Conservation (phyloP, 2,888 invertebrate genomes). For the Taenaris catops region DNA sequence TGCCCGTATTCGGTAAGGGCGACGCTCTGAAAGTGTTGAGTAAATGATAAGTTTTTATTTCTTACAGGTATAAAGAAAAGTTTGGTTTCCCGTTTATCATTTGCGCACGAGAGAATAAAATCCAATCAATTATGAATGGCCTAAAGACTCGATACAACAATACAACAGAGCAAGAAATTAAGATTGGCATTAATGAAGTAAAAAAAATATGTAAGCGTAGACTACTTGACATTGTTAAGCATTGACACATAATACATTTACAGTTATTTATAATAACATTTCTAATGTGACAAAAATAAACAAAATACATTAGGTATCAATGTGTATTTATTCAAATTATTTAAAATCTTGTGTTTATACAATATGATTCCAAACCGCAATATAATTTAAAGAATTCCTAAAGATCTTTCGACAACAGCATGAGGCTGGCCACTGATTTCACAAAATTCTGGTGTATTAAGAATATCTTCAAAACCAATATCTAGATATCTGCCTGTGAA, state of each 20-base stretch:
- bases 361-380: slow-evolving; percentile 11
- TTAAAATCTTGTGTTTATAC: slow-evolving; percentile 14
- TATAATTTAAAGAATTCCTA: slow-evolving; percentile 77
- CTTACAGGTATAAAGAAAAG: slow-evolving; percentile 81
- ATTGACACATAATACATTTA: slow-evolving; percentile 14
- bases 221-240: slow-evolving; percentile 71
- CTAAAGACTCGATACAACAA: slow-evolving; percentile 76
- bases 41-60: too few relatives aligned
- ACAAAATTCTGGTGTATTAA: slow-evolving; percentile 84
- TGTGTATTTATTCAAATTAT: slow-evolving; percentile 13
- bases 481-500: slow-evolving; percentile 86
- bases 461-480: slow-evolving; percentile 88
- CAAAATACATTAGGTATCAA: too few relatives aligned
- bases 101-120: slow-evolving; percentile 82
- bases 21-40: too few relatives aligned
- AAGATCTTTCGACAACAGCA: slow-evolving; percentile 87
- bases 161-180: slow-evolving; percentile 72
- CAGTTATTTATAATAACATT: too few relatives aligned
- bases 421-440: slow-evolving; percentile 91
- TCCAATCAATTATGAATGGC: slow-evolving; percentile 77
- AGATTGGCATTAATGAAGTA: slow-evolving; percentile 81
- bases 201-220: slow-evolving; percentile 83
- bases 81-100: slow-evolving; percentile 86
- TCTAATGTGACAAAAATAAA: slow-evolving; percentile 5
- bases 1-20: too few relatives aligned